phyloP scores from a whole-genome alignment of 2,113 vertebrate genomes.

The Taxidea taxus region DNA sequence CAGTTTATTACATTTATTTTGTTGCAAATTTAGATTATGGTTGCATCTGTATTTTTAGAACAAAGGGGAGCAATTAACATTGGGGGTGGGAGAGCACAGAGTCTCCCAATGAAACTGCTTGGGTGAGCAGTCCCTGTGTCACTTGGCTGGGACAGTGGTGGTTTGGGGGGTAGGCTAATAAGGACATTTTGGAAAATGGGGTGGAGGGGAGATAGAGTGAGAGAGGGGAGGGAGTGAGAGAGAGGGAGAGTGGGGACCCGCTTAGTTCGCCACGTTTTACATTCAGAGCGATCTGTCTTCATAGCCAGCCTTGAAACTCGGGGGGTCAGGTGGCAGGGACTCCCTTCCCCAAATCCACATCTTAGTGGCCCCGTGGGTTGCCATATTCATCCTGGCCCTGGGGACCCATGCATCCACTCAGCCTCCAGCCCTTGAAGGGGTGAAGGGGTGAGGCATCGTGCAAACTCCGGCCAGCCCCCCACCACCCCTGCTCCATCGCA shows the following conservation, averaged over 20 bases:
- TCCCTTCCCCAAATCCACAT: background rate
- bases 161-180: background rate
- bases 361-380: background rate
- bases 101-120: background rate
- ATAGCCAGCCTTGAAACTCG: background rate
- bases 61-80: too few species aligned
- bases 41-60: background rate
- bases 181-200: background rate
- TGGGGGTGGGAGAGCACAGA: too few species aligned
- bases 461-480: too few species aligned
- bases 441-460: too few species aligned
- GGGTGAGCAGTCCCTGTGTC: accelerated
- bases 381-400: background rate
- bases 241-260: accelerated
- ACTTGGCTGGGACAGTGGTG: too few species aligned
- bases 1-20: background rate
- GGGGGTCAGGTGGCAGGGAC: background rate
- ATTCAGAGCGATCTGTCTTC: background rate
- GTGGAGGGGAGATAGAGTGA: too few species aligned
- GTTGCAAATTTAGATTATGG: background rate
- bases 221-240: too few species aligned
- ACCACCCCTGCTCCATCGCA: background rate
- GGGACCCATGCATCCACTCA: background rate
- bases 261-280: accelerated
- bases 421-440: background rate